Evolutionary conservation across 2,888 invertebrate genomes (phyloP).

Genomic region (Ectemnius cavifrons): DNA sequence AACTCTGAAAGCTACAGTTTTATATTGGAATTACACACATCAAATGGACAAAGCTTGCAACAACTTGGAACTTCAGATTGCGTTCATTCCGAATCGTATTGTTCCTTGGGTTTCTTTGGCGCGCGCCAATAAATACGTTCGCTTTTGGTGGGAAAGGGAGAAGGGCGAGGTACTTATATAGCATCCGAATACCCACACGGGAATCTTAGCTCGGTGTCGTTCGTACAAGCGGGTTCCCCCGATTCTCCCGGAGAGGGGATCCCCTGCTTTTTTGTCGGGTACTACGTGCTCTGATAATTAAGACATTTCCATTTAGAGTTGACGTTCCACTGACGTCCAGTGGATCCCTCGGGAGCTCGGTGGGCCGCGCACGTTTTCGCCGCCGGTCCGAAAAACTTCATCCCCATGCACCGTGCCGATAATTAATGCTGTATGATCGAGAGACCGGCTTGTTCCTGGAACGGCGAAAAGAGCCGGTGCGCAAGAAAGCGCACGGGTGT

Average conservation of each 20-base stretch:
- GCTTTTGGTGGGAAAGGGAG: constrained; percentile 37
- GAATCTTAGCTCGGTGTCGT: constrained; percentile 32
- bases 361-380: constrained; percentile 47
- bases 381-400: constrained; percentile 56
- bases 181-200: constrained; percentile 18
- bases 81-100: constrained; percentile 21
- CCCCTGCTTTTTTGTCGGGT: constrained; percentile 36
- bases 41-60: too few species aligned
- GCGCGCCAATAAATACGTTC: constrained; percentile 35
- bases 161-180: constrained; percentile 35
- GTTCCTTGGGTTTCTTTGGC: constrained; percentile 29
- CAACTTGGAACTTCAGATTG: too few species aligned
- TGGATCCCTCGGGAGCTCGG: constrained; percentile 38
- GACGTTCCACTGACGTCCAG: constrained; percentile 67
- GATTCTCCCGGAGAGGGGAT: not conserved
- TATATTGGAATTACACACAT: too few species aligned
- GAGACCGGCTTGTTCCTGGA: constrained; percentile 49
- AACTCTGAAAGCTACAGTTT: too few species aligned
- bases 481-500: constrained; percentile 41
- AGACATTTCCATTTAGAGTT: constrained; percentile 75
- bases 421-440: constrained; percentile 64
- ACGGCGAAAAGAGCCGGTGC: constrained; percentile 29
- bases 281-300: constrained; percentile 73
- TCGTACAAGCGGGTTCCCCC: constrained; percentile 1
- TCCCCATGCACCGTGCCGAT: constrained; percentile 59